Conservation (phyloP, 2,797 vertebrate species). For the Cuculus canorus region DNA sequence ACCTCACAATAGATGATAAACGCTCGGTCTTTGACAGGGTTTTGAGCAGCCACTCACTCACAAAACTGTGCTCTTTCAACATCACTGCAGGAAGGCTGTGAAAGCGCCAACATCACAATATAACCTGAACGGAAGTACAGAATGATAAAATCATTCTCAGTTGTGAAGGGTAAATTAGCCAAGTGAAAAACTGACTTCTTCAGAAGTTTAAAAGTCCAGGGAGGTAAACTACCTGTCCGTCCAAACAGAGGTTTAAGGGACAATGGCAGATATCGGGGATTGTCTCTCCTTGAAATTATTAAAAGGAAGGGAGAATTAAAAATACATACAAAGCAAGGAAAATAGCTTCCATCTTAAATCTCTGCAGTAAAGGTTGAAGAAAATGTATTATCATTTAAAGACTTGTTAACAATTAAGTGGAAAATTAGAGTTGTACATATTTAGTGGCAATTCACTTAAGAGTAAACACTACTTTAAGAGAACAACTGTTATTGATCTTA, state of each 20-base stretch:
- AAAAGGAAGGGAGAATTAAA: background rate
- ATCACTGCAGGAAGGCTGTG: background rate
- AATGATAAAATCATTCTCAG: fast-evolving
- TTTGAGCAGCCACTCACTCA: background rate
- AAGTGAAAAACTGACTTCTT: background rate
- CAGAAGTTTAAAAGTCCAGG: background rate
- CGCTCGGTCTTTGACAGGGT: fast-evolving
- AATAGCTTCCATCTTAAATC: background rate
- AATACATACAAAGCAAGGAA: background rate
- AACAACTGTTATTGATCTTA: background rate
- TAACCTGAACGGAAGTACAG: background rate
- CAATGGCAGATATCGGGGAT: background rate
- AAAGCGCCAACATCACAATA: background rate
- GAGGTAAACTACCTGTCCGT: background rate
- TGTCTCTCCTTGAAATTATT: background rate
- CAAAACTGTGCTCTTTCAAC: background rate
- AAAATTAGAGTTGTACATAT: background rate
- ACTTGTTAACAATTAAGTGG: background rate
- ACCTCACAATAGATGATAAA: background rate
- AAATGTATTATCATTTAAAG: background rate
- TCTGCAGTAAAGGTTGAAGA: background rate
- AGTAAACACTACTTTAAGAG: background rate
- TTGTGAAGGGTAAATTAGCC: background rate
- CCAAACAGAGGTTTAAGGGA: background rate
- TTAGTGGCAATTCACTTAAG: background rate